Base-by-base conservation (phyloP, 2,113 vertebrate genomes). In the Numida meleagris region DNA sequence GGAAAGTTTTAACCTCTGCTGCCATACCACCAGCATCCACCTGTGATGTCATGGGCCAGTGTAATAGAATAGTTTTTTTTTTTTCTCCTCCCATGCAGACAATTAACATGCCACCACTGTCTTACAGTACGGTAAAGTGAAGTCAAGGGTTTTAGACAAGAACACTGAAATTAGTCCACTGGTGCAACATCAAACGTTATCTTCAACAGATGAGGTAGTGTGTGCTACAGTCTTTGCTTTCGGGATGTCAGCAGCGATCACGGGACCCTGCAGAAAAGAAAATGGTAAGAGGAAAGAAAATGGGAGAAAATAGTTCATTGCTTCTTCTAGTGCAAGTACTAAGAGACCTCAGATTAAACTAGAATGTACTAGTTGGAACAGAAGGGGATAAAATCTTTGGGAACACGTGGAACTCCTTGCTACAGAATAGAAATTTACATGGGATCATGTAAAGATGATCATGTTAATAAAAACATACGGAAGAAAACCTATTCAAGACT, bases 191-290 rank as follows among this genome's bases (percentile, higher is more conserved):
- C 17, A 42, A 67, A 58, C 3, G 6, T 79, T 83, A 93, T 88
- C 45, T 25, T 6, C 29, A 42, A 12, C 4, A 63, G 14, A 16
- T 34, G 9, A 16, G 0, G 0, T 71, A 73, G 48, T 45, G 63
- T 3, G 57, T 81, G 27, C 38, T 70, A 3, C 34, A 83, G 17
- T 50, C 12, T 78, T 83, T 78, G 42, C 2, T 25, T 82, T 59
- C 9, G 61, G 40, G 33, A 25, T 74, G 5, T 3, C 10, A 53
- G 4, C 21, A 48, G 3, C 67, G 21, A 43, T 4, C 58, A 29
- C 81, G 23, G 42, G n/a, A 70, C 13, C 8, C 11, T 6, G 4
- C 4, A 80, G 12, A 73, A 23, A 10, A 90, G 34, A 75, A 73
- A 76, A 63, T 17, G 21, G 2, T 20, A 46, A 14, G 38, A 45